These are phyloP conservation scores for Cyanoderma ruficeps DNA, from an alignment of 2,113 vertebrate genomes.

Conservation along the genomic window DNA sequence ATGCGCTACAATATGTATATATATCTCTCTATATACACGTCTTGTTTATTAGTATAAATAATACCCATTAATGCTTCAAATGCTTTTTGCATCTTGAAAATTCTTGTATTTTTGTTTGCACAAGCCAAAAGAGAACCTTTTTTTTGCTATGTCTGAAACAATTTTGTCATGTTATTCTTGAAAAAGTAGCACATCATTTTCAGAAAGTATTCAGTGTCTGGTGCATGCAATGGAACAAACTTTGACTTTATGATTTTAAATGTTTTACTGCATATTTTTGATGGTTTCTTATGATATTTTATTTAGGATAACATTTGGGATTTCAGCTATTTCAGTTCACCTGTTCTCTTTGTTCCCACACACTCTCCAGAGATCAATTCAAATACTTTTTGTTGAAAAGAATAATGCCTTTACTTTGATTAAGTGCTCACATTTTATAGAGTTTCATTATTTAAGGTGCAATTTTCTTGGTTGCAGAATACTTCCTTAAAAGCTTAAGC, in stretches of 20 bases:
- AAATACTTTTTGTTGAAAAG: neutral
- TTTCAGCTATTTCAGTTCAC: neutral
- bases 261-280: neutral
- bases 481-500: neutral
- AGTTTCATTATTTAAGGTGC: neutral
- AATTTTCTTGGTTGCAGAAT: neutral
- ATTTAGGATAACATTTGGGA: neutral
- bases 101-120: neutral
- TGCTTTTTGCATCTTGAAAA: neutral
- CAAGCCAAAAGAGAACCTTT: neutral
- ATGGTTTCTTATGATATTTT: neutral
- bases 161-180: neutral
- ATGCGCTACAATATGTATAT: too few species aligned
- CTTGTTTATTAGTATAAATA: neutral
- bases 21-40: too few species aligned
- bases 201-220: neutral
- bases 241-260: neutral
- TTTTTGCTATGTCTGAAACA: neutral
- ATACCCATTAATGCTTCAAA: neutral
- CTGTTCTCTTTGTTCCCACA: neutral
- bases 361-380: neutral
- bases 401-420: neutral
- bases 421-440: neutral
- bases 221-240: neutral
- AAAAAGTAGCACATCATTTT: neutral